These are phyloP conservation scores for Pollachius pollachius DNA, from an alignment of 2,113 vertebrate genomes.

Conservation along the genomic window DNA sequence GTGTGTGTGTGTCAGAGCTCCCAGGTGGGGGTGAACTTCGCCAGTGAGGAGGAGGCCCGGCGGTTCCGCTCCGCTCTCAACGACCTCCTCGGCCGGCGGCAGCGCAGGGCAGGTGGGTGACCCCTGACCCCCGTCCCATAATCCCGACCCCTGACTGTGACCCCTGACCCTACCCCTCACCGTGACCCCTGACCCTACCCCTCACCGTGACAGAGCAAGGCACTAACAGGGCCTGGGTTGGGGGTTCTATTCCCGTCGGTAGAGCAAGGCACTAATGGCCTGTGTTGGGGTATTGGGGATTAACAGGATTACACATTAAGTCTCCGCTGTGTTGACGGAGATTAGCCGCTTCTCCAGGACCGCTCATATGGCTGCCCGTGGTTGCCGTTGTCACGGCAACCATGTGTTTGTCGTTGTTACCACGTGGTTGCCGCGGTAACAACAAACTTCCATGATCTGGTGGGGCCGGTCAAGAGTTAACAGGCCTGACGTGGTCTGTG, in stretches of 20 bases:
- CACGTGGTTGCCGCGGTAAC: too few species aligned
- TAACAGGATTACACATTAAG: conserved; percentile 56
- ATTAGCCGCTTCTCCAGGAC: conserved; percentile 47
- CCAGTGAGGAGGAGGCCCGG: conserved; percentile 96
- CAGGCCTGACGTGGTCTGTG: not conserved
- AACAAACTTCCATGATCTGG: too few species aligned
- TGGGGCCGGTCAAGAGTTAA: not conserved
- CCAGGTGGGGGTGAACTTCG: conserved; percentile 97
- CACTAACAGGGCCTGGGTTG: too few species aligned
- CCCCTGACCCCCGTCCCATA: not conserved
- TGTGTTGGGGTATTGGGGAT: conserved; percentile 47
- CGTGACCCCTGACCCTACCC: too few species aligned
- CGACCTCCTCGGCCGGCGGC: conserved; percentile 87
- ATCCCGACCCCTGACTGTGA: too few species aligned
- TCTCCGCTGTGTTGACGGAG: conserved; percentile 39
- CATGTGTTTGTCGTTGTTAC: too few species aligned
- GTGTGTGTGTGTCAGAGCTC: conserved; percentile 78
- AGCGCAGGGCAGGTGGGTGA: conserved; percentile 85
- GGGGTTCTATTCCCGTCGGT: not conserved
- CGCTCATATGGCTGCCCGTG: not conserved
- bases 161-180: too few species aligned
- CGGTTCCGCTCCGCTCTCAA: conserved; percentile 85
- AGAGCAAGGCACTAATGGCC: conserved; percentile 13
- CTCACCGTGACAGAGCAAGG: too few species aligned
- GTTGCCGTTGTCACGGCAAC: too few species aligned